Base-by-base conservation (phyloP, 2,113 vertebrate species). In the Aptenodytes forsteri region DNA sequence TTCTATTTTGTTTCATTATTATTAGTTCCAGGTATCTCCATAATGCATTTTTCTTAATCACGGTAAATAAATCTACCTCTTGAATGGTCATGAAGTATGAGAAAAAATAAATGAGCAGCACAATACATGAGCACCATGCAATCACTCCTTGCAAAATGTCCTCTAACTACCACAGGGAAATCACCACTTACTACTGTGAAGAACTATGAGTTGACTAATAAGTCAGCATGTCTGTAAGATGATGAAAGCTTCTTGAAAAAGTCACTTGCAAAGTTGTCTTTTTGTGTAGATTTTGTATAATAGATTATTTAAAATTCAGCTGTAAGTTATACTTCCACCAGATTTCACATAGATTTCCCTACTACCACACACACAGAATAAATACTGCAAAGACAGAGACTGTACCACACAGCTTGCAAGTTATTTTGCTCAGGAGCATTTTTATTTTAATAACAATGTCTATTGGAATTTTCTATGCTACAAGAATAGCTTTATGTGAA, bases 391-490 rank as follows among this genome's bases (percentile, higher is more conserved):
- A 71, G 65, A 13, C n/a, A 71, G 67, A 42, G 8, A 3, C 55
- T 56, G 3, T 16, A 46, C 62, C 59, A 29, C 72, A 65, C 55
- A 88, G 44, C 82, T 46, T 16, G 21, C 8, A 29, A 46, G 81
- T 90, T 95, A 38, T 96, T 98, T 92, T 94, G 83, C 64, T 61
- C 77, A 20, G 36, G 64, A 75, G 90, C 70, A 32, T 95, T 97
- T 94, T 94, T 95, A 16, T 92, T 83, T 93, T 94, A 97, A 97
- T 95, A 96, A 94, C 96, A 92, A 52, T 78, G 94, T 86, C 75
- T 94, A 12, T 56, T 96, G 83, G 93, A 97, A 95, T 98, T 91
- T 95, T 93, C 97, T 93, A 26, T 83, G 92, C 94, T 73, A 23
- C 82, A 96, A 94, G 93, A 96, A 95, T 58, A 93, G 83, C 90